Evolutionary conservation across 2,888 invertebrate genomes (phyloP).

Genomic region (Sabatieria punctata): DNA sequence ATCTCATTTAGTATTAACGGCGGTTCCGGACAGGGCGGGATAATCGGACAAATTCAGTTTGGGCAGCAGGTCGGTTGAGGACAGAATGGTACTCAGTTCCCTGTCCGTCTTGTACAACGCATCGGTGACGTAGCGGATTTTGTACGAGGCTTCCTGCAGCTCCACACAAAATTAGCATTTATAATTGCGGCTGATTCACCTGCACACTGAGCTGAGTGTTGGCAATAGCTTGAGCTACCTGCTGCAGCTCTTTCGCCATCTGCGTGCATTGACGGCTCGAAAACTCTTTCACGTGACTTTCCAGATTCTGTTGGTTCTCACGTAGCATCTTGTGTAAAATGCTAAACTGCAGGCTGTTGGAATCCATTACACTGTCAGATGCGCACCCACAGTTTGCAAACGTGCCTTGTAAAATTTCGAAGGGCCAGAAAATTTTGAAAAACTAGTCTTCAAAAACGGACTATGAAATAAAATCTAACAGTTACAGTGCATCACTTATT

Average conservation of each 20-base stretch:
- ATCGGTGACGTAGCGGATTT: conserved; percentile 7
- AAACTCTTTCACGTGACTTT: background rate
- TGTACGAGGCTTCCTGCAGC: conserved; percentile 2
- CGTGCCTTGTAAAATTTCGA: too few relatives aligned
- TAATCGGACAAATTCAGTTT: too few relatives aligned
- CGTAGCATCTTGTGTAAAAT: background rate
- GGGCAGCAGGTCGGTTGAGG: background rate
- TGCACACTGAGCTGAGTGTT: background rate
- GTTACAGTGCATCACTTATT: too few relatives aligned
- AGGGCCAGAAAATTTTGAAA: too few relatives aligned
- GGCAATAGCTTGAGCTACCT: background rate
- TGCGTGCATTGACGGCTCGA: background rate
- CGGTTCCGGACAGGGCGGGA: too few relatives aligned
- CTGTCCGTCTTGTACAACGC: conserved; percentile 4
- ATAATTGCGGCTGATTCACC: background rate
- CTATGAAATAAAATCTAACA: too few relatives aligned
- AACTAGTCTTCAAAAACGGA: too few relatives aligned
- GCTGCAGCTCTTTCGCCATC: background rate
- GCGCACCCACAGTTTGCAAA: too few relatives aligned
- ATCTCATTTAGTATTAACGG: too few relatives aligned
- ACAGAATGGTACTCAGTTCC: conserved; percentile 2
- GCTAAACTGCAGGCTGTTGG: too few relatives aligned
- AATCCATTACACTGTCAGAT: too few relatives aligned
- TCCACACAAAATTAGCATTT: background rate
- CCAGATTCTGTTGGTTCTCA: background rate